phyloP scores from a whole-genome alignment of 1,140 invertebrate genomes.

The Pseudobourletiella spinata region DNA sequence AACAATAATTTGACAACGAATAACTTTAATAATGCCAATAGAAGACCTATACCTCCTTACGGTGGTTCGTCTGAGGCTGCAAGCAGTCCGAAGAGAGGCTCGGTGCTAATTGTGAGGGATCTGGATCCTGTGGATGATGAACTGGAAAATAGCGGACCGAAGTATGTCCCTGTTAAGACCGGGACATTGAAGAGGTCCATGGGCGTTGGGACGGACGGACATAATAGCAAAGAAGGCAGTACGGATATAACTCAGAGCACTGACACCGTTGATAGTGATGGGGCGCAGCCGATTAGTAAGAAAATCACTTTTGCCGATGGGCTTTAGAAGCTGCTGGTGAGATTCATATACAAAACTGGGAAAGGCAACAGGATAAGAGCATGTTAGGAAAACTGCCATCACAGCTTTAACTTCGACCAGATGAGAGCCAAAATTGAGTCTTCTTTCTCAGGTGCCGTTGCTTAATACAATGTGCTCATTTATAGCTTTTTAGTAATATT shows the following conservation, averaged over 20 bases:
- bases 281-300: background rate
- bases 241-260: background rate
- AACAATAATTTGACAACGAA: constrained; percentile 15
- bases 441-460: too few relatives aligned
- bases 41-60: background rate
- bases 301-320: constrained; percentile 22
- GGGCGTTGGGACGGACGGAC: constrained; percentile 19
- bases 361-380: too few relatives aligned
- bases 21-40: constrained; percentile 10
- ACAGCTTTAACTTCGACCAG: too few relatives aligned
- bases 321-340: too few relatives aligned
- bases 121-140: constrained; percentile 27
- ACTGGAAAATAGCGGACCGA: constrained; percentile 17
- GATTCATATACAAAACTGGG: too few relatives aligned
- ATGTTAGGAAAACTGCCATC: too few relatives aligned
- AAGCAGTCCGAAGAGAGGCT: constrained; percentile 11
- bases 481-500: too few relatives aligned
- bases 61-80: background rate
- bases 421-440: too few relatives aligned
- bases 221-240: background rate
- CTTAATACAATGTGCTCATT: too few relatives aligned
- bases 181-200: constrained; percentile 32
- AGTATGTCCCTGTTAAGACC: constrained; percentile 29
- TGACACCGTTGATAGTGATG: background rate
- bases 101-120: constrained; percentile 30